Evolutionary conservation across 2,113 vertebrate genomes (phyloP), one percentile per base, ranked within the genome.

Genomic region (Gallinago undulata): DNA sequence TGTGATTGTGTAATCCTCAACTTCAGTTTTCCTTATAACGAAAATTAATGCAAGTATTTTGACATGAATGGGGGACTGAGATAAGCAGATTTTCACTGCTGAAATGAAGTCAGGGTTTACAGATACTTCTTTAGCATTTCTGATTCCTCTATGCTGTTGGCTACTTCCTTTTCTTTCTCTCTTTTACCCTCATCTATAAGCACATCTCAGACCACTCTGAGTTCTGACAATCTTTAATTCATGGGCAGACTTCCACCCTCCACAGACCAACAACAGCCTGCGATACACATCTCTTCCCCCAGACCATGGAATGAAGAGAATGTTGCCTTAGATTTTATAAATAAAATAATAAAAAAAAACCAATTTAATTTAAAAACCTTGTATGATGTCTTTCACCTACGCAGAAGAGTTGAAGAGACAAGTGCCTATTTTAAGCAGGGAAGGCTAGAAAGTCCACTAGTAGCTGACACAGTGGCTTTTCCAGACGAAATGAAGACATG

Each of bases 391-490:
- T 84, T 66, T 63, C 33, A 81, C 48, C 27, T 43, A 22, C 35
- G 64, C 39, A 45, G 43, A 86, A 67, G 22, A 55, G 37, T 13
- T 74, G 85, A 94, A 90, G 48, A 81, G 43, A 60, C 30, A 89
- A 83, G 22, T n/a, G 48, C 35, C 51, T 72, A 15, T 78, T 88
- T 95, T 84, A 85, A 93, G 50, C 79, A 86, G 64, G 45, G 27
- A 56, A 63, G n/a, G 63, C 33, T 43, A 90, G 24, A 37, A 93
- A 90, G 60, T 77, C 72, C 64, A 81, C 64, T 48, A 78, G 72
- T 14, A 75, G 31, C 30, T 81, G 90, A 80, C 74, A 91, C n/a
- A 43, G 74, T 82, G 84, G 80, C 80, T 95, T 94, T 96, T 87
- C 91, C 81, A 89, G 80, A 51, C 0, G 1, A 92, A 92, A 89